Evolutionary conservation across 2,888 invertebrate species (phyloP).

Genomic region (Petrolisthes cinctipes): DNA sequence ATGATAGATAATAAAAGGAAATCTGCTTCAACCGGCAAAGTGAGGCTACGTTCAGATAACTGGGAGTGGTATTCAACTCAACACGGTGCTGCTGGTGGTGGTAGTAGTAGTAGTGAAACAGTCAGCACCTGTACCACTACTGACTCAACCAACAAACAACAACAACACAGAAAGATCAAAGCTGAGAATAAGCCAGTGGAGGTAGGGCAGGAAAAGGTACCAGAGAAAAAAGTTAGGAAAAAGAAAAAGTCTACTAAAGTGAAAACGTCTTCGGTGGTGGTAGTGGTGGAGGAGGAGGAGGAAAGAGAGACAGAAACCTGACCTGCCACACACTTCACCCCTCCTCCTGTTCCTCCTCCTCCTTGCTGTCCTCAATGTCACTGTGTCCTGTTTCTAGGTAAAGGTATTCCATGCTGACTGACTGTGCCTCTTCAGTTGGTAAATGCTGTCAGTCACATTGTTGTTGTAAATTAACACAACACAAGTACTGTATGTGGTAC

Average conservation of each 20-base stretch:
- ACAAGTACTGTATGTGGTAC: too few relatives aligned
- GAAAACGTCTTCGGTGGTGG: constrained; percentile 1
- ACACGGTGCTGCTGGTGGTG: constrained; percentile 10
- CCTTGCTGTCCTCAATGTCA: not conserved
- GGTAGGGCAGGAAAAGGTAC: not conserved
- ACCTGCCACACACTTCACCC: constrained; percentile 6
- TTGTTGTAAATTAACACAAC: too few relatives aligned
- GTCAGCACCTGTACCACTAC: constrained; percentile 56
- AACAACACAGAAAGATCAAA: not conserved
- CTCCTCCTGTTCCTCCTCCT: not conserved
- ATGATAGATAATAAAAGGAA: constrained; percentile 3
- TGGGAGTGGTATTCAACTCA: constrained; percentile 63
- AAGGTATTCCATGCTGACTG: not conserved
- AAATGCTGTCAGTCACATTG: too few relatives aligned
- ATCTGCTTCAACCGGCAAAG: constrained; percentile 23
- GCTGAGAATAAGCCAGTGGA: not conserved
- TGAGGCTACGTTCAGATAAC: constrained; percentile 56
- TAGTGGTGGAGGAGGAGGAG: constrained; percentile 33
- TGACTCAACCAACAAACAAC: constrained; percentile 26
- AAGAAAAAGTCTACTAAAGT: constrained; percentile 44
- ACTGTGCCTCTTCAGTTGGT: too few relatives aligned
- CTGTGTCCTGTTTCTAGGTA: constrained; percentile 8
- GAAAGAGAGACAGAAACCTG: constrained; percentile 46
- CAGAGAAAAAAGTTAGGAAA: constrained; percentile 37
- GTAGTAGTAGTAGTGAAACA: constrained; percentile 49